phyloP scores from a whole-genome alignment of 2,888 invertebrate genomes.

The Neoascia interrupta region DNA sequence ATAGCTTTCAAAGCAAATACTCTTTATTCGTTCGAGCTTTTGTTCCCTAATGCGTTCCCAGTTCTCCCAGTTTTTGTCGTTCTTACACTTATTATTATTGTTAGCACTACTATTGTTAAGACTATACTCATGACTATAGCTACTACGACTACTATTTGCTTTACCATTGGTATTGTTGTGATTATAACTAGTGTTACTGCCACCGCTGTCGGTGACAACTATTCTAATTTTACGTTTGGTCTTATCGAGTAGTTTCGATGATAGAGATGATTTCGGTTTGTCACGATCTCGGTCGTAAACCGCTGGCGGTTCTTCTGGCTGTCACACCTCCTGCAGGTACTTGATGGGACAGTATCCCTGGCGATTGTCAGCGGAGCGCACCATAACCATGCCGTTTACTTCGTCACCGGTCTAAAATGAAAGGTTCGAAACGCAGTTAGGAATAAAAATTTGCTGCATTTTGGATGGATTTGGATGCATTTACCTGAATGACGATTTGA shows the following conservation, averaged over 20 bases:
- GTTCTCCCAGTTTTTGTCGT: slow-evolving; percentile 79
- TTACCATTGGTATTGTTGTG: slow-evolving; percentile 63
- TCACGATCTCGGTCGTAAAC: slow-evolving; percentile 75
- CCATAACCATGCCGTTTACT: slow-evolving; percentile 95
- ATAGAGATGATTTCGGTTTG: slow-evolving; percentile 76
- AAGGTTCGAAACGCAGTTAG: slow-evolving; percentile 5
- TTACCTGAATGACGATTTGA: slow-evolving; percentile 93
- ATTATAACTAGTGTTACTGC: slow-evolving; percentile 70
- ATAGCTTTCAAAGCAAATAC: slow-evolving; percentile 79
- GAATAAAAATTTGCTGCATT: neutral
- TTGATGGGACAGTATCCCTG: slow-evolving; percentile 96
- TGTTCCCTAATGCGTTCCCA: slow-evolving; percentile 80
- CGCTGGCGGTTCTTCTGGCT: slow-evolving; percentile 80
- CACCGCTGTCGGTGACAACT: slow-evolving; percentile 76
- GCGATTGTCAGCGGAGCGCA: slow-evolving; percentile 94
- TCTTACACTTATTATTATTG: slow-evolving; percentile 73
- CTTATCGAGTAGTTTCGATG: slow-evolving; percentile 77
- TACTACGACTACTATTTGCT: slow-evolving; percentile 55
- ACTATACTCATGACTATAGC: slow-evolving; percentile 56
- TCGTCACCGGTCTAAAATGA: slow-evolving; percentile 87
- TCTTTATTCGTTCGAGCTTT: slow-evolving; percentile 79
- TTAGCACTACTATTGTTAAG: slow-evolving; percentile 73
- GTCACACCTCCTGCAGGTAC: slow-evolving; percentile 97
- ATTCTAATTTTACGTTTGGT: slow-evolving; percentile 79
- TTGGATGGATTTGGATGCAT: neutral